These are phyloP conservation scores for Tholera decimalis DNA, from an alignment of 2,888 invertebrate genomes.

Conservation along the genomic window DNA sequence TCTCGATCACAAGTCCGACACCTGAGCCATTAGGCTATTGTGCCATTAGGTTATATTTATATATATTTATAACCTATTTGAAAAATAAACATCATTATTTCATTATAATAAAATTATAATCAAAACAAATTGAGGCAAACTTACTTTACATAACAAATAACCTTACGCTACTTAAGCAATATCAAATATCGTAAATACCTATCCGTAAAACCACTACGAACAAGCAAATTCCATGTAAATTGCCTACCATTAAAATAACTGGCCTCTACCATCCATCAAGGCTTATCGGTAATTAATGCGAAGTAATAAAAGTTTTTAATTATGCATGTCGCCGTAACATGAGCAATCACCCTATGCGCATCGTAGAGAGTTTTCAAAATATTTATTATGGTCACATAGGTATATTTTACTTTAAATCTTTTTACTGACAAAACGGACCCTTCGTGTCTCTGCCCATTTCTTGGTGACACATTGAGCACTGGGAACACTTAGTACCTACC, in stretches of 20 bases:
- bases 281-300: constrained; percentile 52
- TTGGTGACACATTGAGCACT: no score
- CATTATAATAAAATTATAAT: background rate
- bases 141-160: constrained; percentile 1
- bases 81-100: no score
- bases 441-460: no score
- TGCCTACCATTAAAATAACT: constrained; percentile 52
- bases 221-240: constrained; percentile 43
- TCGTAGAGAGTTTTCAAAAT: constrained; percentile 8
- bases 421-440: background rate
- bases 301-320: constrained; percentile 43
- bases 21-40: no score
- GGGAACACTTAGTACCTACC: no score
- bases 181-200: constrained; percentile 33
- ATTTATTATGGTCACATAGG: background rate
- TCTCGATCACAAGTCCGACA: no score
- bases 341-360: constrained; percentile 29
- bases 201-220: constrained; percentile 22
- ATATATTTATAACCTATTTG: no score
- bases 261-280: constrained; percentile 50
- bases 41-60: no score
- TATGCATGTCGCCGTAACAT: constrained; percentile 31
- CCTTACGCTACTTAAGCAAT: constrained; percentile 21
- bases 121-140: background rate
- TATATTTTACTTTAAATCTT: background rate